Evolutionary conservation across 2,888 invertebrate species (phyloP).

Genomic region (Chrysina gloriosa): DNA sequence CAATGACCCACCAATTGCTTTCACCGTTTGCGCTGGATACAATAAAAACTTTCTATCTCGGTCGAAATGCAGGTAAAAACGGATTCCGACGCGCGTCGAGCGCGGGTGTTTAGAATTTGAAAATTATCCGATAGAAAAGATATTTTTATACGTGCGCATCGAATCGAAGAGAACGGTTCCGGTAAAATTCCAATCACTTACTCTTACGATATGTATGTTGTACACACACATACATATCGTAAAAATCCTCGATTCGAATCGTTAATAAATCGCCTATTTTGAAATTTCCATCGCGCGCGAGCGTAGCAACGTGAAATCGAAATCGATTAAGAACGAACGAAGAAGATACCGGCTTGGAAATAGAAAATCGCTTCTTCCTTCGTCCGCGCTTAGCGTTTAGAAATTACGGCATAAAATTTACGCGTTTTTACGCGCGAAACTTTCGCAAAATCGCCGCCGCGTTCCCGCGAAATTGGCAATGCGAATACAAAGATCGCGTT

Average conservation of each 20-base stretch:
- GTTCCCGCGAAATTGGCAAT: background rate
- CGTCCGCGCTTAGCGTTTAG: no score
- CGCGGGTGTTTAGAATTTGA: background rate
- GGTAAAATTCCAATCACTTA: no score
- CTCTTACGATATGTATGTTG: no score
- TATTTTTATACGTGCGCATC: no score
- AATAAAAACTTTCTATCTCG: conserved; percentile 19
- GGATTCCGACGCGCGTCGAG: background rate
- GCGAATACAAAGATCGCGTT: background rate
- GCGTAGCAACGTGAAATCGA: conserved; percentile 8
- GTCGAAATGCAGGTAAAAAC: background rate
- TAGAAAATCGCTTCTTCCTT: conserved; percentile 12
- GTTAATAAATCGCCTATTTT: background rate
- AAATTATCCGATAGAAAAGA: no score
- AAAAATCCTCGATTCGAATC: no score
- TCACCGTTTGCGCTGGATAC: background rate
- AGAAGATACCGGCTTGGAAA: conserved; percentile 17
- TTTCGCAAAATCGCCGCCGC: background rate
- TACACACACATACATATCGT: no score
- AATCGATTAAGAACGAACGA: conserved; percentile 2
- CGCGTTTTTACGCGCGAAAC: background rate
- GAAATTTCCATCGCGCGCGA: background rate
- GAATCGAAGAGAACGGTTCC: no score
- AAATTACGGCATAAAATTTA: conserved; percentile 1
- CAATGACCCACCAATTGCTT: conserved; percentile 4